phyloP scores from a whole-genome alignment of 2,113 vertebrate species.

The Kobus ellipsiprymnus region DNA sequence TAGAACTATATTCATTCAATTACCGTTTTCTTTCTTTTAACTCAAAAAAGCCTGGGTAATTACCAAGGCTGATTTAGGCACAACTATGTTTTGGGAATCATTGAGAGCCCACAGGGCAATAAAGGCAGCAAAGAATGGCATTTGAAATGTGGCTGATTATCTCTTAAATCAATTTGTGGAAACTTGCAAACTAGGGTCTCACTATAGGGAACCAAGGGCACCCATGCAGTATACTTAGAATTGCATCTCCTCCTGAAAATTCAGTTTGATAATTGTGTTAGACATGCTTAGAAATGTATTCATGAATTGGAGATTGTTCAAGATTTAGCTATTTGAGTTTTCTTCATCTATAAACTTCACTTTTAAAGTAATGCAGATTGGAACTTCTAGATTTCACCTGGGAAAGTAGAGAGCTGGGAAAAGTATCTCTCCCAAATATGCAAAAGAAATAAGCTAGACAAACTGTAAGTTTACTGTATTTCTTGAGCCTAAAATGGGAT shows the following conservation, averaged over 20 bases:
- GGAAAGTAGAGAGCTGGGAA: neutral
- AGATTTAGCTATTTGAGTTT: neutral
- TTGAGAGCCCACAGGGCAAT: neutral
- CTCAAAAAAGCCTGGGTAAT: slow-evolving; percentile 3
- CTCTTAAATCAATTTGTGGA: slow-evolving; percentile 3
- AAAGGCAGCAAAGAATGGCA: neutral
- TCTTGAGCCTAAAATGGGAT: neutral
- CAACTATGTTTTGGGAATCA: neutral
- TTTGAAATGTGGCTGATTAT: neutral
- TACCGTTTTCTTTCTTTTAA: slow-evolving; percentile 40
- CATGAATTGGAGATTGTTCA: neutral
- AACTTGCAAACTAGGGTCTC: neutral
- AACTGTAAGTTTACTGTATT: neutral
- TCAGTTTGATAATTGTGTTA: neutral
- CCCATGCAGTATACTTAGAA: neutral
- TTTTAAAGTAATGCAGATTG: neutral
- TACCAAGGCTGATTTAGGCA: neutral
- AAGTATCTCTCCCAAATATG: neutral
- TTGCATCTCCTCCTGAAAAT: neutral
- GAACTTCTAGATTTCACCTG: neutral
- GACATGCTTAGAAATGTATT: neutral
- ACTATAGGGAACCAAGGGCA: neutral
- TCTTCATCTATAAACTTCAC: neutral
- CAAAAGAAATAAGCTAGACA: neutral
- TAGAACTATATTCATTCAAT: slow-evolving; percentile 26